Evolutionary conservation across 2,113 vertebrate species (phyloP), one percentile per base, ranked within the genome.

Genomic region (Ibidorhyncha struthersii): DNA sequence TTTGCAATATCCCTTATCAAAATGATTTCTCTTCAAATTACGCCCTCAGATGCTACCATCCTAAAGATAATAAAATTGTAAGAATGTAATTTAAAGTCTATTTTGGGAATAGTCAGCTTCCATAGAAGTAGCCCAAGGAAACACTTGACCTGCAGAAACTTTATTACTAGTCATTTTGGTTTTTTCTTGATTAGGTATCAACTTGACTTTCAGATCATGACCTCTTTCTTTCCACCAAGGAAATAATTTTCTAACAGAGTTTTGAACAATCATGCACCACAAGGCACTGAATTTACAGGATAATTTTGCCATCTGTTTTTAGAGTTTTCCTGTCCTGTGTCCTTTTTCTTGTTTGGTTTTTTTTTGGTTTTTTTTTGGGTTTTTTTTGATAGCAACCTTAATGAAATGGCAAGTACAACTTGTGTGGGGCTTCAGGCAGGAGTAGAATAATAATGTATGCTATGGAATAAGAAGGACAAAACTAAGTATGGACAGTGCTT

Each of bases 11-110:
- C 26, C 34, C 77, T 94, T 87, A 58, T 69, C 82, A 90, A 79
- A 90, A 30, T 40, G 71, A 61, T 93, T 88, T 87, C 14, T 83
- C 40, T 89, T 81, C 50, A 84, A 94, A 91, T 86, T 93, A 45
- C 9, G 7, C 34, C 13, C 38, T 74, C 47, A 41, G 61, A 89
- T 70, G 47, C 45, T 71, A 61, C 63, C 47, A 49, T 62, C 81
- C 8, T 59, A 67, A 83, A 94, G 71, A 90, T 81, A 94, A 95
- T 89, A 86, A 72, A 91, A 91, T 66, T 91, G 50, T 55, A 84
- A 92, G 90, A 58, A 89, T 86, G 81, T 41, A 95, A 91, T 92
- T 95, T 93, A 63, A 80, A 83, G 36, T 90, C 86, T 94, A 34
- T 66, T 95, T 95, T 80, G 38, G 63, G 59, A 96, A 70, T 66